These are phyloP conservation scores for Drosophila pallidifrons DNA, from an alignment of 1,140 invertebrate species.

Conservation along the genomic window DNA sequence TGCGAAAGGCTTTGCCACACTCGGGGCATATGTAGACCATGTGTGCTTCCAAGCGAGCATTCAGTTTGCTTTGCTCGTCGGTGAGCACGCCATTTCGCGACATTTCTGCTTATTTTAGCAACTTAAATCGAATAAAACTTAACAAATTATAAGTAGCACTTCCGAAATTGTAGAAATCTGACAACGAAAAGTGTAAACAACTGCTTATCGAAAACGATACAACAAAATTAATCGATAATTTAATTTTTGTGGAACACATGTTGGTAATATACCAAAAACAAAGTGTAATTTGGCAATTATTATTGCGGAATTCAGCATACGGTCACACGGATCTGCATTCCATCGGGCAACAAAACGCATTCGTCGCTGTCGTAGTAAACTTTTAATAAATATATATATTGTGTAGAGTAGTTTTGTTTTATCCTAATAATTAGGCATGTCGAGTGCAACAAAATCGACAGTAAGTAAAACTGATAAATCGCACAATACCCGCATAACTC, in stretches of 20 bases:
- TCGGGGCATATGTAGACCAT: constrained; percentile 80
- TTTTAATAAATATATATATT: background rate
- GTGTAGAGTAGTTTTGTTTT: background rate
- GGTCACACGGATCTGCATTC: background rate
- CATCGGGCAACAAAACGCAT: background rate
- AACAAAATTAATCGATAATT: background rate
- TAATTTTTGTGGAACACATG: too few relatives aligned
- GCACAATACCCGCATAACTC: background rate
- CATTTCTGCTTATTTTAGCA: constrained; percentile 37
- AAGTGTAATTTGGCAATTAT: background rate
- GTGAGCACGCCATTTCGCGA: constrained; percentile 46
- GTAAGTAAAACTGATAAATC: constrained; percentile 28
- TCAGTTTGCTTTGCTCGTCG: constrained; percentile 67
- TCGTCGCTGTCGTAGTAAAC: background rate
- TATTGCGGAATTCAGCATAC: background rate
- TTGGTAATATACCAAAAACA: too few relatives aligned
- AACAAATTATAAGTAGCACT: too few relatives aligned
- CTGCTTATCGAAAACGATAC: background rate
- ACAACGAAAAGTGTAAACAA: background rate
- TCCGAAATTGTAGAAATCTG: too few relatives aligned
- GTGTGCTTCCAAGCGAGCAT: constrained; percentile 71
- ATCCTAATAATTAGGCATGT: constrained; percentile 30
- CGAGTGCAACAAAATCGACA: constrained; percentile 42
- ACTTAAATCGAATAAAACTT: background rate
- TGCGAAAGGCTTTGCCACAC: constrained; percentile 73